phyloP scores from a whole-genome alignment of 2,888 invertebrate genomes.

The Leptinotarsa juncta region DNA sequence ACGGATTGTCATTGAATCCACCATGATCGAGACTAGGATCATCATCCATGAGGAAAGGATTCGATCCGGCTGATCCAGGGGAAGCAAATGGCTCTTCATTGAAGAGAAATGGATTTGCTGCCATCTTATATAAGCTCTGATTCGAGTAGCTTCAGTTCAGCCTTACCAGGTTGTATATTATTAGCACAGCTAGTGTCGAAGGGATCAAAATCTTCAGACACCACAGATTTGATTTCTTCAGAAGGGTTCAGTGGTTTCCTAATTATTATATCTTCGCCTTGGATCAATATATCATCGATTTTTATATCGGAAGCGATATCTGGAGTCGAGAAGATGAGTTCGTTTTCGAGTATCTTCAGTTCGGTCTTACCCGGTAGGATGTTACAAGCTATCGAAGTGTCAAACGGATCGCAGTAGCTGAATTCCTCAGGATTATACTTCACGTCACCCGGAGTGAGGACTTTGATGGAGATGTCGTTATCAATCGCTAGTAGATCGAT shows the following conservation, averaged over 20 bases:
- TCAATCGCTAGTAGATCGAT: slow-evolving; percentile 67
- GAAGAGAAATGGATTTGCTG: slow-evolving; percentile 85
- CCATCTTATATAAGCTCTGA: slow-evolving; percentile 73
- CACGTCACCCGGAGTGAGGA: slow-evolving; percentile 74
- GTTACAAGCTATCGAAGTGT: slow-evolving; percentile 85
- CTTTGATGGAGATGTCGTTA: slow-evolving; percentile 76
- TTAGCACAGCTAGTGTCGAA: slow-evolving; percentile 87
- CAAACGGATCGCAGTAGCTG: slow-evolving; percentile 81
- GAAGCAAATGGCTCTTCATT: slow-evolving; percentile 73
- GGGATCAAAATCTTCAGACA: slow-evolving; percentile 75
- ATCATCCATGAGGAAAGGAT: slow-evolving; percentile 77
- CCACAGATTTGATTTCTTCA: slow-evolving; percentile 59
- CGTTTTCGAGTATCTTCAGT: slow-evolving; percentile 80
- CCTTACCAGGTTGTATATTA: slow-evolving; percentile 79
- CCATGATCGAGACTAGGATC: slow-evolving; percentile 44
- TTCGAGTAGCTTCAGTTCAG: slow-evolving; percentile 82
- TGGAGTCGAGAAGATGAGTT: slow-evolving; percentile 71
- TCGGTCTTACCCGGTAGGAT: slow-evolving; percentile 84
- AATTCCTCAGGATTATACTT: slow-evolving; percentile 58
- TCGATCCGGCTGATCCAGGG: slow-evolving; percentile 70
- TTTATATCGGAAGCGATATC: slow-evolving; percentile 42
- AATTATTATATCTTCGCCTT: slow-evolving; percentile 56
- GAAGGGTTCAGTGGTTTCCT: slow-evolving; percentile 64
- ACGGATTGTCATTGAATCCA: slow-evolving; percentile 75
- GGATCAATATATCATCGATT: slow-evolving; percentile 56